Evolutionary conservation across 2,113 vertebrate genomes (phyloP).

Genomic region (Aegithalos caudatus): DNA sequence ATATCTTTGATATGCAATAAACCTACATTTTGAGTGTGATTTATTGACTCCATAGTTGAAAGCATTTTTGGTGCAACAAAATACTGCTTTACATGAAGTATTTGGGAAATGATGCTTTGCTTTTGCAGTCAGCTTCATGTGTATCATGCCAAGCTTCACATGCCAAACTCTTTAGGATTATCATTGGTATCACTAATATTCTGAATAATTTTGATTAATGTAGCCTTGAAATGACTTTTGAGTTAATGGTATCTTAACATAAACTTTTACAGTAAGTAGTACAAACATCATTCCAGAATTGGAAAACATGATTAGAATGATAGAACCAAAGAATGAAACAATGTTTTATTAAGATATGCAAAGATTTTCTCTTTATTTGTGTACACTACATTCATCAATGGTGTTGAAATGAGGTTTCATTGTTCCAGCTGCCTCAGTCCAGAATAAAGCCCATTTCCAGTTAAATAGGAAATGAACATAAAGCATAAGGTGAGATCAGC

Average conservation of each 20-base stretch:
- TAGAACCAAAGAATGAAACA: background rate
- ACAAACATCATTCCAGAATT: background rate
- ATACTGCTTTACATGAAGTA: background rate
- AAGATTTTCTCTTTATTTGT: background rate
- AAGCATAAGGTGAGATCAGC: conserved; percentile 9
- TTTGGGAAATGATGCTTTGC: background rate
- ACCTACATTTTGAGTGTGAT: background rate
- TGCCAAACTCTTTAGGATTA: background rate
- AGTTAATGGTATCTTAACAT: background rate
- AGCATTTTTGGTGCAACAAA: background rate
- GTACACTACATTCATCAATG: accelerated
- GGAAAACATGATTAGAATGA: background rate
- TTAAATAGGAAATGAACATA: conserved; percentile 27
- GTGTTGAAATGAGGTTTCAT: background rate
- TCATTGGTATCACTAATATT: background rate
- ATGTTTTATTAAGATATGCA: background rate
- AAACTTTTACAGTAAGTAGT: background rate
- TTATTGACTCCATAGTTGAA: background rate
- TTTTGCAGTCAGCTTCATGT: background rate
- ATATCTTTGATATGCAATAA: background rate
- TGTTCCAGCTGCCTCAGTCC: background rate
- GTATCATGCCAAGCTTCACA: background rate
- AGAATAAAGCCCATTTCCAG: background rate
- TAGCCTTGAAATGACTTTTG: background rate
- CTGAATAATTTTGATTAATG: background rate